Evolutionary conservation across 2,797 vertebrate species (phyloP).

Genomic region (Dermochelys coriacea): DNA sequence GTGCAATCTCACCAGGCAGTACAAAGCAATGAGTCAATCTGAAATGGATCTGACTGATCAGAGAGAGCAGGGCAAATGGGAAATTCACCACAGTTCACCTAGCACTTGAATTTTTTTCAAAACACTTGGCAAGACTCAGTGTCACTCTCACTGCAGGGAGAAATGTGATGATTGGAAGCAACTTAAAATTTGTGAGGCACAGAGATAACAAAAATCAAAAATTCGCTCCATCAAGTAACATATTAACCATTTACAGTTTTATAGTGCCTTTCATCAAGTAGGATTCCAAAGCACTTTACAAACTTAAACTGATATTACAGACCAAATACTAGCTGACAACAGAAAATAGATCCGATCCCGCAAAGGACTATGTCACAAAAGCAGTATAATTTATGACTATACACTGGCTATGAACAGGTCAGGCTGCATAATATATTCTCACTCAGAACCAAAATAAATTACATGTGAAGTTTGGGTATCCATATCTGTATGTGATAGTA

Average conservation of each 20-base stretch:
- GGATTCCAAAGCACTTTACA: background rate
- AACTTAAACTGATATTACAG: background rate
- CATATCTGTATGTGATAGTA: background rate
- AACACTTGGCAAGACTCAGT: background rate
- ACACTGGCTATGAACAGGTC: background rate
- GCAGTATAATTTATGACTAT: background rate
- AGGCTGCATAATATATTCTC: background rate
- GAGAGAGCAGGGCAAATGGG: background rate
- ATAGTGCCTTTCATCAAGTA: background rate
- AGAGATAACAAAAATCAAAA: background rate
- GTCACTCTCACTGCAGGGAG: background rate
- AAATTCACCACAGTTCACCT: background rate
- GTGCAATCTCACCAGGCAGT: background rate
- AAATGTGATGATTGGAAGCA: background rate
- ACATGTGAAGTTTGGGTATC: background rate
- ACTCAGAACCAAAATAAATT: background rate
- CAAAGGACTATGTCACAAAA: background rate
- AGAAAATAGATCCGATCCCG: background rate
- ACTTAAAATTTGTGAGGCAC: background rate
- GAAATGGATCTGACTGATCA: background rate
- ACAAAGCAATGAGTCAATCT: background rate
- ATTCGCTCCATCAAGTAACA: background rate
- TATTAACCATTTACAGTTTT: background rate
- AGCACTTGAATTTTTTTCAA: too few relatives aligned
- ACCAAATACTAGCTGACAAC: background rate